Conservation (phyloP, 2,113 vertebrate genomes). For the Misgurnus anguillicaudatus region DNA sequence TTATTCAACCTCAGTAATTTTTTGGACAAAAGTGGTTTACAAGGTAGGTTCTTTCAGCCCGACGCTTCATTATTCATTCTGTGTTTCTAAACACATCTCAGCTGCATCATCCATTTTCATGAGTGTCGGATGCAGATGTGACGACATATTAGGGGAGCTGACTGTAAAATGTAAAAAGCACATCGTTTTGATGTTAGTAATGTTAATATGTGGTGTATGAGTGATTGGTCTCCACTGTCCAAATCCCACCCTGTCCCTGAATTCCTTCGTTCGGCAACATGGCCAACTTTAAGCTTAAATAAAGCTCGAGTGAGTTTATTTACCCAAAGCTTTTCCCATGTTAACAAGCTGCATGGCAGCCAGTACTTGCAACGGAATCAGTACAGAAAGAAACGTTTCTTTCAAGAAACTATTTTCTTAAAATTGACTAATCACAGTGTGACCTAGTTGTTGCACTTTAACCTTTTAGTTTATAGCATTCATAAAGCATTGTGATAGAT, state of each 20-base stretch:
- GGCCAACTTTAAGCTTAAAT: slow-evolving; percentile 44
- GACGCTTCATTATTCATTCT: slow-evolving; percentile 8
- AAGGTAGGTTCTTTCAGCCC: slow-evolving; percentile 75
- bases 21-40: slow-evolving; percentile 92
- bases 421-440: background rate
- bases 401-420: background rate
- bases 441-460: background rate
- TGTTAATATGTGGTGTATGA: background rate
- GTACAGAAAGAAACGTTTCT: background rate
- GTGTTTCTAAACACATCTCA: slow-evolving; percentile 7
- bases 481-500: too few relatives aligned
- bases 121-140: background rate
- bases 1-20: slow-evolving; percentile 95
- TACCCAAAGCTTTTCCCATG: slow-evolving; percentile 43
- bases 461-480: background rate
- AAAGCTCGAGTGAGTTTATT: slow-evolving; percentile 41
- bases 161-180: background rate
- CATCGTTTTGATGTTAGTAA: slow-evolving; percentile 1
- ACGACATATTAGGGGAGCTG: slow-evolving; percentile 11
- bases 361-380: background rate
- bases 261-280: slow-evolving; percentile 15
- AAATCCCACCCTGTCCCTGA: background rate
- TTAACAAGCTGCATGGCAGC: slow-evolving; percentile 31
- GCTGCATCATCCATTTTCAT: slow-evolving; percentile 27
- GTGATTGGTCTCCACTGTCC: background rate